Conservation (phyloP, 2,888 invertebrate genomes). For the Seladonia tumulorum region DNA sequence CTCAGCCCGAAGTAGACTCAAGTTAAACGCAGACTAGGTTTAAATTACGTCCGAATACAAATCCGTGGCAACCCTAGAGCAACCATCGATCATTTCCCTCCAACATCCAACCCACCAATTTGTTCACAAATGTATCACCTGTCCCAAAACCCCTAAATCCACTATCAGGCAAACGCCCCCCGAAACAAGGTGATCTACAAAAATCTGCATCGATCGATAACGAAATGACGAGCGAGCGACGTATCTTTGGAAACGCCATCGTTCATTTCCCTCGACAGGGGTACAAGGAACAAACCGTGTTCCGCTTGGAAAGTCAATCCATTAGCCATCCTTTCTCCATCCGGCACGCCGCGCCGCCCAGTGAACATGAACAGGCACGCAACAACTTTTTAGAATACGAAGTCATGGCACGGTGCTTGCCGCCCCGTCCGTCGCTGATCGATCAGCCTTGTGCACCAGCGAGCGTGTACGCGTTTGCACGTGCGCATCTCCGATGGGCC, state of each 20-base stretch:
- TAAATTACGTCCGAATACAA: too few species aligned
- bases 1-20: too few species aligned
- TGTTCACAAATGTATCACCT: neutral
- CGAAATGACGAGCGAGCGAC: neutral
- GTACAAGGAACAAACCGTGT: neutral
- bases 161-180: neutral
- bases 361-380: neutral
- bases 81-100: too few species aligned
- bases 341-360: neutral
- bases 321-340: slow-evolving; percentile 28
- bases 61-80: too few species aligned
- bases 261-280: neutral
- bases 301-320: slow-evolving; percentile 8
- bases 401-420: neutral
- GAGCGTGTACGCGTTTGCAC: neutral
- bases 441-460: slow-evolving; percentile 6
- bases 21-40: too few species aligned
- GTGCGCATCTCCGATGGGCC: neutral
- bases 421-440: neutral
- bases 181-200: neutral
- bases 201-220: slow-evolving; percentile 9
- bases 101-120: neutral
- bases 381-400: slow-evolving; percentile 24
- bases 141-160: neutral
- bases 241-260: neutral